These are phyloP conservation scores for Epinephelus fuscoguttatus DNA, from an alignment of 2,113 vertebrate genomes.

Conservation along the genomic window DNA sequence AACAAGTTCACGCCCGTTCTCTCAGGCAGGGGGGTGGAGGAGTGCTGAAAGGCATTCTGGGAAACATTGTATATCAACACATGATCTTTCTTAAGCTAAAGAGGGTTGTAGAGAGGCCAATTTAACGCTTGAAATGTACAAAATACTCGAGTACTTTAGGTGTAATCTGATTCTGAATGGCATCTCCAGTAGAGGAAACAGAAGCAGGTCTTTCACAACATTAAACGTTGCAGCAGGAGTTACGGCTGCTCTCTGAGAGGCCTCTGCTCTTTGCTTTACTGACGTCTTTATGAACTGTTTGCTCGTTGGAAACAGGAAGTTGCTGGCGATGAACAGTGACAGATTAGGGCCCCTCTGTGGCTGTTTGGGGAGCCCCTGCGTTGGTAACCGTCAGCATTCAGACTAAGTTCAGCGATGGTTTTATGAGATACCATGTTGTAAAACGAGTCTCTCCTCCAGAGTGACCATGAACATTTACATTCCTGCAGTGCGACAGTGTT, in stretches of 20 bases:
- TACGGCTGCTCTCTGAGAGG: background rate
- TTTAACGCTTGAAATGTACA: background rate
- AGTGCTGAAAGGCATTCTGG: background rate
- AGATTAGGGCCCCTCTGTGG: conserved; percentile 7
- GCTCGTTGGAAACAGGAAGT: conserved; percentile 10
- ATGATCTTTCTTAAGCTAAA: no score
- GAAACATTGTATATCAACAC: background rate
- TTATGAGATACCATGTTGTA: conserved; percentile 31
- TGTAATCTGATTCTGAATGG: background rate
- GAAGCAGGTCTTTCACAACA: conserved; percentile 8
- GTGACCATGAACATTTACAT: conserved; percentile 2
- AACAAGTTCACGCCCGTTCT: background rate
- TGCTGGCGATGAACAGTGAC: conserved; percentile 8
- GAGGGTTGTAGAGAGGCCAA: background rate
- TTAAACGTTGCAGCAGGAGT: background rate
- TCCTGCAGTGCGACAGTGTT: background rate
- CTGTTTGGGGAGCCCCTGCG: background rate
- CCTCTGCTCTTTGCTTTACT: background rate
- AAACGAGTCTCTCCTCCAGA: background rate
- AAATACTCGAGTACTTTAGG: background rate
- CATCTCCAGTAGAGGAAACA: background rate
- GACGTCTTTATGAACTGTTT: conserved; percentile 36
- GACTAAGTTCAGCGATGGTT: background rate
- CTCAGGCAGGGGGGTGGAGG: background rate
- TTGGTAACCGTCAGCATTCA: background rate